Base-by-base conservation (phyloP, 2,888 invertebrate species). In the Galeruca laticollis region DNA sequence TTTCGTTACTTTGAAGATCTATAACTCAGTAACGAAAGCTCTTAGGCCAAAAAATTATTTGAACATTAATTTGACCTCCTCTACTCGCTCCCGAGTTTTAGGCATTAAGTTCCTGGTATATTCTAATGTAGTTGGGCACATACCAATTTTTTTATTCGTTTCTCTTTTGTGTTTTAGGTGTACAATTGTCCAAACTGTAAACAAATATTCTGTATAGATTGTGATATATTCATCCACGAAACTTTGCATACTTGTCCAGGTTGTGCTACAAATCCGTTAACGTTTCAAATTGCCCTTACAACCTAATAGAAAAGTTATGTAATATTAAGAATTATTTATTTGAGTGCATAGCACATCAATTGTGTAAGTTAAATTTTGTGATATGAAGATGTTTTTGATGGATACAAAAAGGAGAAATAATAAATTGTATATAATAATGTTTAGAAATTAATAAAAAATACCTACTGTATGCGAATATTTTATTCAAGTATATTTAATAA, bases 221-320 rank as follows among this genome's bases (percentile, higher is more conserved):
- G 99, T 87, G 98, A 99, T 88, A 89, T 95, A 78, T 95, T 97
- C 83, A 92, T 99, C 47, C 96, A 98, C 76, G 95, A 96, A 78
- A 93, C 95, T 0, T 87, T 99, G 64, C 99, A 99, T 85, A 94
- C 95, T 47, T 99, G 99, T 85, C 98, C 99, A 15, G 98, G 97
- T 52, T 99, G 99, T 87, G 92, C 96, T n/a, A 91, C 93, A 2
- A 90, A 88, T 84, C 85, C 86, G 56, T 81, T 86, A 61, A 87
- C 87, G 21, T 88, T 87, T 78, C 86, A 87, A 76, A 74, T 82
- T 57, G 76, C 78, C 20, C 79, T 80, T 61, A 74, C 74, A 11
- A 75, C 73, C 67, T 75, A 60, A 73, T 9, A 60, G 31, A 61
- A 26, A 1, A 26, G 6, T 26, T 26, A 5, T 26, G 26, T n/a